Evolutionary conservation across 1,140 invertebrate species (phyloP).

Genomic region (Drosophila dunni): DNA sequence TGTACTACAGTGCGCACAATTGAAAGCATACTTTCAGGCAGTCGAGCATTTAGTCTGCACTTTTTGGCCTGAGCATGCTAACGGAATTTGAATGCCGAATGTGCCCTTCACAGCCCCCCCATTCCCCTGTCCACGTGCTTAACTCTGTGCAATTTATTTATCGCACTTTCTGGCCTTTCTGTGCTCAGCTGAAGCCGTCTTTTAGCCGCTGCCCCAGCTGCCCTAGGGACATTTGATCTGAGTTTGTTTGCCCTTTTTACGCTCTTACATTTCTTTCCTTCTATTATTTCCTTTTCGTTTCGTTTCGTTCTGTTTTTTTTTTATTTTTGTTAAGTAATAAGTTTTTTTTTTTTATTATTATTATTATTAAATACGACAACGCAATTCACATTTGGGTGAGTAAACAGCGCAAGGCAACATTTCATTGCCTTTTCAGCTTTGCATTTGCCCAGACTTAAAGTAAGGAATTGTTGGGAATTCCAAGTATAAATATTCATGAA

Average conservation of each 20-base stretch:
- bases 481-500: background rate
- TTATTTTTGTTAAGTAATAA: slow-evolving; percentile 56
- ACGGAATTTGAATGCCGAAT: slow-evolving; percentile 49
- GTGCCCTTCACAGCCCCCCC: background rate
- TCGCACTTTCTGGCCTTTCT: slow-evolving; percentile 50
- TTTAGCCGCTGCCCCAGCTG: slow-evolving; percentile 29
- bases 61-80: slow-evolving; percentile 31
- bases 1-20: slow-evolving; percentile 79
- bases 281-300: slow-evolving; percentile 13
- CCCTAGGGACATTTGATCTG: slow-evolving; percentile 46
- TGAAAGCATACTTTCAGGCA: slow-evolving; percentile 74
- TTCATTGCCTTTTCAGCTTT: slow-evolving; percentile 5
- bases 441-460: slow-evolving; percentile 5
- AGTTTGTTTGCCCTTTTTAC: slow-evolving; percentile 40
- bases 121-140: background rate
- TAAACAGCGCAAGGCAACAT: slow-evolving; percentile 11
- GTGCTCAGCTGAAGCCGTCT: slow-evolving; percentile 39
- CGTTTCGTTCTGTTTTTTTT: slow-evolving; percentile 15
- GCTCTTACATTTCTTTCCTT: background rate
- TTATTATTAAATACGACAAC: slow-evolving; percentile 25
- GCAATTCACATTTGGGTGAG: slow-evolving; percentile 14
- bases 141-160: slow-evolving; percentile 55
- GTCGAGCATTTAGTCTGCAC: slow-evolving; percentile 66
- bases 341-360: slow-evolving; percentile 17
- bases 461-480: slow-evolving; percentile 12